phyloP scores from a whole-genome alignment of 2,113 vertebrate species.

The Muntiacus muntjak region DNA sequence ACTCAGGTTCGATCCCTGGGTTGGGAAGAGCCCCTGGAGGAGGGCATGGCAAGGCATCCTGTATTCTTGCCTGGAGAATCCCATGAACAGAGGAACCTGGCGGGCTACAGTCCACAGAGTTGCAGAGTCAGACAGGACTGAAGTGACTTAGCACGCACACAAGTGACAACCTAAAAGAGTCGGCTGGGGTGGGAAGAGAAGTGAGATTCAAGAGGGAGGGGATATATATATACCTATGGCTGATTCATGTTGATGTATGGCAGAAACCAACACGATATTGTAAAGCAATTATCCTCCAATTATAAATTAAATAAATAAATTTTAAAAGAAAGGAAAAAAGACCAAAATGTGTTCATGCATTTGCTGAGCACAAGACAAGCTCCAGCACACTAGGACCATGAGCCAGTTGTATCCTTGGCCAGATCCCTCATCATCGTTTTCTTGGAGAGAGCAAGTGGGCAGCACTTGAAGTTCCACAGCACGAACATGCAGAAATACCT shows the following conservation, averaged over 20 bases:
- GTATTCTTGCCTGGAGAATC: neutral
- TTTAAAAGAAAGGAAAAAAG: neutral
- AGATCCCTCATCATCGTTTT: neutral
- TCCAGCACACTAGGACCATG: neutral
- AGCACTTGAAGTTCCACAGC: neutral
- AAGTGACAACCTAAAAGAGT: neutral
- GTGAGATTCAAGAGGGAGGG: neutral
- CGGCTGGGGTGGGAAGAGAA: neutral
- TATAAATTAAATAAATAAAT: neutral
- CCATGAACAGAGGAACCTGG: neutral
- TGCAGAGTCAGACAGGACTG: neutral
- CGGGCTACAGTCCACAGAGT: neutral
- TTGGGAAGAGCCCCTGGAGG: neutral
- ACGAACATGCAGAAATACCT: neutral
- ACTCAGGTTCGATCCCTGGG: neutral
- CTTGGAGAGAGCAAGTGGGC: neutral
- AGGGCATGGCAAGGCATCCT: neutral
- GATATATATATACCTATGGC: neutral
- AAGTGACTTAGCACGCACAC: rapidly evolving
- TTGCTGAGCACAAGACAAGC: neutral
- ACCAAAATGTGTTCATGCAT: neutral
- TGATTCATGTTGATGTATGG: neutral
- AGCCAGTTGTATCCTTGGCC: neutral
- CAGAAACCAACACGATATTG: neutral
- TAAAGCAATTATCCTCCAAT: neutral